Evolutionary conservation across 2,888 invertebrate species (phyloP), one percentile per base, ranked within the genome.

Genomic region (Ferrisia virgata): DNA sequence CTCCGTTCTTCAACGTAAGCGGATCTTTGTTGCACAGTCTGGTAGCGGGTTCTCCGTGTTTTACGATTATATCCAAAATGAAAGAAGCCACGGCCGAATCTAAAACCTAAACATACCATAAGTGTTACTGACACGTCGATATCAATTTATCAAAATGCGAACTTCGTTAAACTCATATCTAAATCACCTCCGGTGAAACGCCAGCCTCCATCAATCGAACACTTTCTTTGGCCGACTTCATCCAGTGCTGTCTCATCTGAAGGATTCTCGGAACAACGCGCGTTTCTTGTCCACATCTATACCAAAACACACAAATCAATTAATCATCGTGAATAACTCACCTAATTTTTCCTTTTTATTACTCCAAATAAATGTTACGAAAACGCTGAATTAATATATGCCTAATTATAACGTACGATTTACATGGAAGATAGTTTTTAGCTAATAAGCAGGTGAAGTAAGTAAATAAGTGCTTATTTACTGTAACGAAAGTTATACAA

Each of bases 11-110:
- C 87, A 99, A 92, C 85, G 98, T 98, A 87, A 99, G 93, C 82
- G 99, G 99, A 90, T 99, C 99, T 90, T 99, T 99, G 91, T 99
- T 99, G 91, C 99, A 99, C 86, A 99, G 92, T 82, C 98, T 91
- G 85, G 95, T 93, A 83, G 99, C 98, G 36, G 96, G 94, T 88
- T 97, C 96, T 69, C 99, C 99, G 90, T 99, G 98, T 87, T 95
- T 94, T 85, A 96, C 97, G 87, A 98, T 97, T 88, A 98, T 95
- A 90, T 98, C 98, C 86, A 98, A 90, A 88, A 98, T 97, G 90
- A 99, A 99, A 76, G 98, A 95, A 47, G 98, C 96, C 87, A 99
- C 95, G 84, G 99, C 99, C 87, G 96, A 94, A 90, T 99, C 96
- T 88, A 99, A 92, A 87, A 97, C 94, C 90, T 91, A 28, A 87